A percentile compares a stretch with the other conserved stretches of the same genome.
Conservation (phyloP, 1,140 invertebrate species). For the Ditylenchus dipsaci region DNA sequence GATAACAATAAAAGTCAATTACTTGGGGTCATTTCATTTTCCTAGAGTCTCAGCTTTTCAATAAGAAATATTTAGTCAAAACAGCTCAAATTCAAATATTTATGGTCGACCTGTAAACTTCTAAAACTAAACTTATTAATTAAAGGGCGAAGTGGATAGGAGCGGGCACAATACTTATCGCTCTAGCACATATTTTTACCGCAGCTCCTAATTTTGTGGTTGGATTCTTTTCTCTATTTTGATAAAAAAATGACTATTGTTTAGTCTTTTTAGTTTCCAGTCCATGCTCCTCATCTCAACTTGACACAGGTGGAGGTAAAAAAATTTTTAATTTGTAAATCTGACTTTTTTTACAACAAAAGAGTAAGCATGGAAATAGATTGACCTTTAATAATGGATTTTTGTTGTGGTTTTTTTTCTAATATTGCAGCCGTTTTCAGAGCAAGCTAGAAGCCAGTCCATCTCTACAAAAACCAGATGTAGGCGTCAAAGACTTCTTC, state of each 20-base stretch:
- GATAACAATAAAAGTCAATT: too few relatives aligned
- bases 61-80: too few relatives aligned
- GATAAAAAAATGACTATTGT: neutral
- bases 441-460: constrained; percentile 7
- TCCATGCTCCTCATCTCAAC: constrained; percentile 41
- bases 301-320: constrained; percentile 44
- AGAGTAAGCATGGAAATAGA: neutral
- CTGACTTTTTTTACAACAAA: constrained; percentile 12
- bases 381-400: too few relatives aligned
- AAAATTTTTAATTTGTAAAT: too few relatives aligned
- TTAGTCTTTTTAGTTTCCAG: constrained; percentile 49
- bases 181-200: constrained; percentile 49
- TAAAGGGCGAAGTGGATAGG: constrained; percentile 55
- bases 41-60: too few relatives aligned
- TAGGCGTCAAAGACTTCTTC: constrained; percentile 37
- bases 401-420: too few relatives aligned
- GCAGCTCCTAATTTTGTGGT: constrained; percentile 16
- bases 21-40: too few relatives aligned
- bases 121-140: too few relatives aligned
- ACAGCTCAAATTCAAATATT: too few relatives aligned
- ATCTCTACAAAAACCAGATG: constrained; percentile 31
- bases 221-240: neutral
- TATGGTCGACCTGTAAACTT: too few relatives aligned
- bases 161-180: constrained; percentile 49
- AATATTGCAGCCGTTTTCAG: too few relatives aligned